A percentile compares a stretch with the other conserved stretches of the same genome.
phyloP scores from a whole-genome alignment of 2,888 invertebrate species.

The Heliconius ismenius region DNA sequence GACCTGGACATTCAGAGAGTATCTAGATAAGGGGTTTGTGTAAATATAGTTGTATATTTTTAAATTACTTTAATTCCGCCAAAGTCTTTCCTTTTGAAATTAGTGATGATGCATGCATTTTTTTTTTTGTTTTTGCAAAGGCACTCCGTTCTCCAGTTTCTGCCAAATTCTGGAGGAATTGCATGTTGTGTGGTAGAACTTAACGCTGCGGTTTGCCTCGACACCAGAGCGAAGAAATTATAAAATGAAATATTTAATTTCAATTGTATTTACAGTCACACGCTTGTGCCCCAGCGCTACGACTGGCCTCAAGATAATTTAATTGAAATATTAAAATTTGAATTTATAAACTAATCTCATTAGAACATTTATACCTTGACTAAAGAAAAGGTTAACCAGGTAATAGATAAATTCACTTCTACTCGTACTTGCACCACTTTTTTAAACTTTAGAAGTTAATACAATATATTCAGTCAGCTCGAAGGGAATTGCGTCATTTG shows the following conservation, averaged over 20 bases:
- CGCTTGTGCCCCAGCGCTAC: too few relatives aligned
- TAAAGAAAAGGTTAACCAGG: background rate
- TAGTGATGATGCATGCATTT: too few relatives aligned
- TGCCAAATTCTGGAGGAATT: too few relatives aligned
- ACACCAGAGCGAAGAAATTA: too few relatives aligned
- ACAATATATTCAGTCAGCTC: conserved; percentile 46
- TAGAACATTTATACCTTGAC: background rate
- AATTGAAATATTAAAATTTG: background rate
- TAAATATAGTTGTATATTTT: background rate
- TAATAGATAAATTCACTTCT: background rate
- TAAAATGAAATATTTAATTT: too few relatives aligned
- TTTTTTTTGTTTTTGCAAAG: too few relatives aligned
- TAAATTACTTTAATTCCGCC: too few relatives aligned
- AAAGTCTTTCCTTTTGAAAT: too few relatives aligned
- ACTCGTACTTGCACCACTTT: conserved; percentile 33
- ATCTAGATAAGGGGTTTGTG: conserved; percentile 63
- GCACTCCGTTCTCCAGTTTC: too few relatives aligned
- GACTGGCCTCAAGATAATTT: background rate
- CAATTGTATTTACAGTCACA: too few relatives aligned
- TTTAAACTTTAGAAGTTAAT: conserved; percentile 37
- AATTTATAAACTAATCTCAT: background rate
- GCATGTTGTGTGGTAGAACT: too few relatives aligned
- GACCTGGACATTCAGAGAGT: conserved; percentile 65
- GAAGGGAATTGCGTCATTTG: conserved; percentile 72
- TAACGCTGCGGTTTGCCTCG: too few relatives aligned